Evolutionary conservation across 2,888 invertebrate species (phyloP).

Genomic region (Shargacucullia verbasci): DNA sequence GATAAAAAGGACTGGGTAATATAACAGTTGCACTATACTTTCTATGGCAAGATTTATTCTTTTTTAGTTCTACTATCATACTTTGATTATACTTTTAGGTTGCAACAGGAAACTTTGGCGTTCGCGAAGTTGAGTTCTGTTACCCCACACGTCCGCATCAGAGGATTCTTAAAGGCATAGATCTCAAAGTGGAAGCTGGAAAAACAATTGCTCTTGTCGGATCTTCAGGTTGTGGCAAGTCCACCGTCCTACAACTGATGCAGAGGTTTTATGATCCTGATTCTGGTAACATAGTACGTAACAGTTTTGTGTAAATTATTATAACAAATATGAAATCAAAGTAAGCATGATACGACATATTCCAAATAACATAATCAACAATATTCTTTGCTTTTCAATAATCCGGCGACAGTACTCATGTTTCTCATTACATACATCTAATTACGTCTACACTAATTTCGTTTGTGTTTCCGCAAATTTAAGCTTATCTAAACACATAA

Average conservation of each 20-base stretch:
- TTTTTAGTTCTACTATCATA: neutral
- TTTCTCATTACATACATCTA: no score
- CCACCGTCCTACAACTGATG: slow-evolving; percentile 93
- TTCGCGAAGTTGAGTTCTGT: slow-evolving; percentile 92
- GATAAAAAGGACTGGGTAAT: slow-evolving; percentile 81
- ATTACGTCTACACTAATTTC: no score
- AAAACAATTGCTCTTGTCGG: slow-evolving; percentile 93
- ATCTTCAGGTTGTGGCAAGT: slow-evolving; percentile 94
- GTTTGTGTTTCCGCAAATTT: no score
- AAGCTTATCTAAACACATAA: no score
- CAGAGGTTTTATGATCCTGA: slow-evolving; percentile 94
- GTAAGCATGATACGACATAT: no score
- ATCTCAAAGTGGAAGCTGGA: slow-evolving; percentile 91
- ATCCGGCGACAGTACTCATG: no score
- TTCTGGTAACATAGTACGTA: slow-evolving; percentile 83
- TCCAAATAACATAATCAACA: no score
- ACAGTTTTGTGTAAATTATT: neutral
- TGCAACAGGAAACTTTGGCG: slow-evolving; percentile 91
- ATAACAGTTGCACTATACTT: neutral
- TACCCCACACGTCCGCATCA: slow-evolving; percentile 94
- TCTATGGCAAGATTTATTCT: neutral
- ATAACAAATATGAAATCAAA: no score
- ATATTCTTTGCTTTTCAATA: no score
- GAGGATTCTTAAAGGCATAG: slow-evolving; percentile 91
- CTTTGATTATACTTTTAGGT: slow-evolving; percentile 69